Evolutionary conservation across 1,140 invertebrate species (phyloP).

Genomic region (Doryteuthis pealeii): DNA sequence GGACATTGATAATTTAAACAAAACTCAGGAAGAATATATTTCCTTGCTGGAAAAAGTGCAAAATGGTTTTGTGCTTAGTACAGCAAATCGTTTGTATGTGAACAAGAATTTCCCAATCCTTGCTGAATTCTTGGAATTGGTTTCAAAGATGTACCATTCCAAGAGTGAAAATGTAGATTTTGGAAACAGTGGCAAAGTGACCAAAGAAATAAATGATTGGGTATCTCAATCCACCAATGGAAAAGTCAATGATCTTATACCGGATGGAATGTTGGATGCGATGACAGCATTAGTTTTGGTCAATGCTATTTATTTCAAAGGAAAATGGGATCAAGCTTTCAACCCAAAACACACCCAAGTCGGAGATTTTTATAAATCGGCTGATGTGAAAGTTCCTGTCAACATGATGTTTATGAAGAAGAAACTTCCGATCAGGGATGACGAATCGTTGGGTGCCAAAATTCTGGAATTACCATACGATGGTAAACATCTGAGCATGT

Average conservation of each 20-base stretch:
- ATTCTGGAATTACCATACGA: conserved; percentile 75
- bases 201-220: conserved; percentile 68
- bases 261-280: conserved; percentile 53
- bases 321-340: conserved; percentile 72
- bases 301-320: conserved; percentile 76
- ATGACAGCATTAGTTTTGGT: conserved; percentile 70
- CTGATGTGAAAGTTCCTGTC: conserved; percentile 7
- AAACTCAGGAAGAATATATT: not conserved
- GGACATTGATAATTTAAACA: not conserved
- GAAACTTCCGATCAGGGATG: conserved; percentile 66
- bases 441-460: conserved; percentile 70
- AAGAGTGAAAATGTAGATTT: not conserved
- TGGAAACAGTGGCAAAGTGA: conserved; percentile 23
- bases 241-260: conserved; percentile 68
- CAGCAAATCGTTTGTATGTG: conserved; percentile 12
- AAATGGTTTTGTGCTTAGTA: not conserved
- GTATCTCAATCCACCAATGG: conserved; percentile 67
- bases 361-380: conserved; percentile 42
- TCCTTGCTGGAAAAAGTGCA: not conserved
- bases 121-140: not conserved
- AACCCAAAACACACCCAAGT: conserved; percentile 62
- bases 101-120: not conserved
- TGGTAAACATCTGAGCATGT: conserved; percentile 67
- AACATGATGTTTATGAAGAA: conserved; percentile 68
- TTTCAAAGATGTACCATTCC: conserved; percentile 2